Evolutionary conservation across 2,888 invertebrate species (phyloP), one percentile per base, ranked within the genome.

Genomic region (Amitus sp.): DNA sequence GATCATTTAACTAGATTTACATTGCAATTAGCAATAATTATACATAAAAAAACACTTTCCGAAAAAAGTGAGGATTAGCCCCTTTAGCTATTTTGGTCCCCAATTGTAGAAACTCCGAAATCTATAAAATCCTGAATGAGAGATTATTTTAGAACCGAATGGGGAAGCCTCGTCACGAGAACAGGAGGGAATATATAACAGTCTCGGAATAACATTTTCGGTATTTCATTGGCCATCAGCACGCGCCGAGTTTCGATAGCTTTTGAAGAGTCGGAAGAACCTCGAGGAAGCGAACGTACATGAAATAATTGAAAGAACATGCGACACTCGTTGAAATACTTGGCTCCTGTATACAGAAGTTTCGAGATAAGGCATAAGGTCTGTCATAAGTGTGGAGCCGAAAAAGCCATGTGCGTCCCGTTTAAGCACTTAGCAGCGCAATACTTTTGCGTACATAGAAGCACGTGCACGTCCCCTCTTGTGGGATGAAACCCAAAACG

Each of bases 361-460:
- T 39, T 63, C 64, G 59, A 64, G 63, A 66, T 66, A 66, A 66
- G 60, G 66, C 63, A 66, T 66, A 66, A 62, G 64, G 64, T 65
- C 47, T 53, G 39, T 52, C 47, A 47, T 28, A 51, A 64, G 64
- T 51, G 63, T 37, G 40, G 56, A 55, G 68, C 59, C 57, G 61
- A 65, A 73, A 78, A 76, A 74, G 77, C 69, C 79, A 79, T 77
- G 74, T 79, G 78, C 63, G 60, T 42, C 70, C 69, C 77, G 77
- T 76, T 70, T 69, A 54, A 63, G 63, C 68, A 72, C 74, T 75
- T 69, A 66, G 57, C 55, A 54, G 49, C 48, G 61, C 59, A 57
- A 62, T 64, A 62, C 61, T 55, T 66, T 64, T 62, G 64, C 66
- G 59, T 64, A 50, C 50, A 61, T 54, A 54, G 27, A 50, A 50